Evolutionary conservation across 2,797 vertebrate species (phyloP).

Genomic region (Oreochromis grahami): DNA sequence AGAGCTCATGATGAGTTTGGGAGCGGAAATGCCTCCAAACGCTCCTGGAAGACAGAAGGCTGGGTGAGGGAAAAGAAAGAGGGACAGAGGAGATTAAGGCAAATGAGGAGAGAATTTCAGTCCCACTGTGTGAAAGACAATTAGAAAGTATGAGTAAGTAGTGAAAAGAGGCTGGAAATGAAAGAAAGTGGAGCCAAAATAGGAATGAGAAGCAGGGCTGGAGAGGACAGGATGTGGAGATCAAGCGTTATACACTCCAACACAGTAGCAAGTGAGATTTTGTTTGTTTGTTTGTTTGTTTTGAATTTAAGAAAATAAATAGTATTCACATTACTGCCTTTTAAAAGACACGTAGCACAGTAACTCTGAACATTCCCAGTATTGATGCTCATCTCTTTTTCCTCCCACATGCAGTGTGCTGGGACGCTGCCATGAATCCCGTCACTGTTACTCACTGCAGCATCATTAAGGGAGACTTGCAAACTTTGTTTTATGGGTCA

Average conservation of each 20-base stretch:
- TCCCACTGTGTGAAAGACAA: constrained; percentile 32
- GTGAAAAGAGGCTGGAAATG: background rate
- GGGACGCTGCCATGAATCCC: constrained; percentile 28
- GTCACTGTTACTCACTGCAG: background rate
- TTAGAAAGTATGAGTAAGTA: background rate
- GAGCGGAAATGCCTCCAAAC: constrained; percentile 66
- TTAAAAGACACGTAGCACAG: background rate
- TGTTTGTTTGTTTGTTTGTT: background rate
- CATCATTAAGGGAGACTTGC: constrained; percentile 28
- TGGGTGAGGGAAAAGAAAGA: constrained; percentile 12
- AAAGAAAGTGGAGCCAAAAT: background rate
- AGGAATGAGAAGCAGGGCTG: background rate
- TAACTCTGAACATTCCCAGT: background rate
- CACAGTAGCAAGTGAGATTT: background rate
- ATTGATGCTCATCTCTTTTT: background rate
- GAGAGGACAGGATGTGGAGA: background rate
- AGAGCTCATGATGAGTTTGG: constrained; percentile 65
- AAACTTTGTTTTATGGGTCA: constrained; percentile 3
- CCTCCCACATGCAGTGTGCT: constrained; percentile 5
- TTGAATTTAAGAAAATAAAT: background rate
- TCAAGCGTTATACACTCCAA: background rate
- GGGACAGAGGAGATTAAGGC: background rate
- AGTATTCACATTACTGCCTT: background rate
- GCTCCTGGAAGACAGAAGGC: constrained; percentile 35
- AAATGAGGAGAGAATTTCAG: background rate